phyloP scores from a whole-genome alignment of 2,113 vertebrate genomes.

The Mesoclemmys tuberculata region DNA sequence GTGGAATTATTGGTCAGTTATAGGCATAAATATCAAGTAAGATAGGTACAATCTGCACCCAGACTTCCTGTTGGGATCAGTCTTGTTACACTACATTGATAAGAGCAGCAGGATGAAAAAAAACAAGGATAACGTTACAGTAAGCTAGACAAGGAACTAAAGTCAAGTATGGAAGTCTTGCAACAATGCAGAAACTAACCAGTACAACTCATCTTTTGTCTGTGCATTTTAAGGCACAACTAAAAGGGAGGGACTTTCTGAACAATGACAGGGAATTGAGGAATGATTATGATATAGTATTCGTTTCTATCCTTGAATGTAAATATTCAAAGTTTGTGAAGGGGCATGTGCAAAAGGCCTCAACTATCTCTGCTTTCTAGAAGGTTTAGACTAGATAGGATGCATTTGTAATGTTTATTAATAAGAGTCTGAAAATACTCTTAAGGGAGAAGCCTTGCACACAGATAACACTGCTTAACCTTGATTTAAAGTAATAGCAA shows the following conservation, averaged over 20 bases:
- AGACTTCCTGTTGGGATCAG: not conserved
- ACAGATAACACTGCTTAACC: not conserved
- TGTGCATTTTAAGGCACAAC: not conserved
- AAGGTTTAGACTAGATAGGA: not conserved
- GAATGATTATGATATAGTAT: not conserved
- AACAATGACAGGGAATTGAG: not conserved
- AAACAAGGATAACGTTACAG: not conserved
- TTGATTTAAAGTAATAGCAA: not conserved
- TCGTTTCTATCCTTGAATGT: not conserved
- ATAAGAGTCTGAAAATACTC: not conserved
- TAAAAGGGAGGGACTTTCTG: not conserved
- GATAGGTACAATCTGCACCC: accelerated
- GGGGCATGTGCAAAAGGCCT: not conserved
- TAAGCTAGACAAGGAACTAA: not conserved
- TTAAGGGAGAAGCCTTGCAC: not conserved
- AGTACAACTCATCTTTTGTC: not conserved
- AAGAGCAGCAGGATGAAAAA: not conserved
- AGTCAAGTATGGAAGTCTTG: accelerated
- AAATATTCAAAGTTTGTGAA: not conserved
- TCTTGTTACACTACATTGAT: not conserved
- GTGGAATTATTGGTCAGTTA: not conserved
- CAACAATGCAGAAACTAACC: not conserved
- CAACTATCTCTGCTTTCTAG: not conserved
- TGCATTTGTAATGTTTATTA: no score
- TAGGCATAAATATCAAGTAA: accelerated